phyloP scores from a whole-genome alignment of 1,140 invertebrate genomes.

The Tetragonula clypearis region DNA sequence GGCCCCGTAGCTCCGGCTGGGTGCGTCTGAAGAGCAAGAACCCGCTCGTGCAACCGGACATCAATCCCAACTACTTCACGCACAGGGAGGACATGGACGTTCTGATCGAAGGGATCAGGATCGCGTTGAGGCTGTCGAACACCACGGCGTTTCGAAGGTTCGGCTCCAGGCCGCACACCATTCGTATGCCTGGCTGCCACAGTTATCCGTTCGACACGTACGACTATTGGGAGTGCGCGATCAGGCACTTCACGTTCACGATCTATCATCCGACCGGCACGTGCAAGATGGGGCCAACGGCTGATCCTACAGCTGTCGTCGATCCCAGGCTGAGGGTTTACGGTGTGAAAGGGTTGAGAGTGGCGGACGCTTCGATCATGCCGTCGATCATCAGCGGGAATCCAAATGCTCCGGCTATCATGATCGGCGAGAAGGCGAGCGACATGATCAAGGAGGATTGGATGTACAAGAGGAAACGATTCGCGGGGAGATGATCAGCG shows the following conservation, averaged over 20 bases:
- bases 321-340: conserved; percentile 89
- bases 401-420: conserved; percentile 89
- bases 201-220: conserved; percentile 88
- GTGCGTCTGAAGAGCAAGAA: conserved; percentile 89
- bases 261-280: conserved; percentile 94
- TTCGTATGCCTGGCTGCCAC: conserved; percentile 91
- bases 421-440: conserved; percentile 91
- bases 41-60: conserved; percentile 90
- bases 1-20: conserved; percentile 92
- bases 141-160: conserved; percentile 91
- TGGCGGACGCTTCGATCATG: conserved; percentile 91
- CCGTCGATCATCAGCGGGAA: conserved; percentile 91
- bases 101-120: conserved; percentile 90
- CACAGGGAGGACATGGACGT: conserved; percentile 89
- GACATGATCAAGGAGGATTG: conserved; percentile 92
- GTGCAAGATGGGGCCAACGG: conserved; percentile 92
- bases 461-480: conserved; percentile 75
- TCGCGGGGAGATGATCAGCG: conserved; percentile 25
- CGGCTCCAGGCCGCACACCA: conserved; percentile 88
- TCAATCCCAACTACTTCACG: conserved; percentile 96
- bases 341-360: conserved; percentile 87
- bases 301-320: conserved; percentile 90
- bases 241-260: conserved; percentile 91
- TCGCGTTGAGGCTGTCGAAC: conserved; percentile 90
- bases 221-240: conserved; percentile 93